A percentile compares a stretch with the other conserved stretches of the same genome.
These are phyloP conservation scores for Meloidogyne floridensis DNA, from an alignment of 1,140 invertebrate species.

Conservation along the genomic window DNA sequence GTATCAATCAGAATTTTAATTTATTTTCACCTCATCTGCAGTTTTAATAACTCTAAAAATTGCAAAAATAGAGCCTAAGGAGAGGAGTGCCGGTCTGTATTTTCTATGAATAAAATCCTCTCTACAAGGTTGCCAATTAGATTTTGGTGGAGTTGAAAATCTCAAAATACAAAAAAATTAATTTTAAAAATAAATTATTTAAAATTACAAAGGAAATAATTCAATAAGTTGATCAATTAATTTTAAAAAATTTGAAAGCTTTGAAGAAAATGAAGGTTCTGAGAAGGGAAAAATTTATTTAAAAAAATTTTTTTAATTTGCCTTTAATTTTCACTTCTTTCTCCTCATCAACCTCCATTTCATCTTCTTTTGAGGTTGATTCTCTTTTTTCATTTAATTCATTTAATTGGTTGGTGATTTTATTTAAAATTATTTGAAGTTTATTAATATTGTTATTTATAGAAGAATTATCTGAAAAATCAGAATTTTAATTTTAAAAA, in stretches of 20 bases:
- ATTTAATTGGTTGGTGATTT: background rate
- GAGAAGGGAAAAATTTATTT: background rate
- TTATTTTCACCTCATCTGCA: constrained; percentile 35
- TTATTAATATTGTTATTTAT: background rate
- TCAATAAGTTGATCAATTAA: background rate
- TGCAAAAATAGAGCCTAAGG: constrained; percentile 44
- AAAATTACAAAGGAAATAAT: constrained; percentile 1
- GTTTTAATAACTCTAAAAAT: constrained; percentile 47
- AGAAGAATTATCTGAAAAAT: background rate
- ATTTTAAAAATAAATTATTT: background rate
- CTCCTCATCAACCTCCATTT: background rate
- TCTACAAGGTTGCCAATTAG: constrained; percentile 9
- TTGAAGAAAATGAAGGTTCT: background rate
- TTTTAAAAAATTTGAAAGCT: background rate
- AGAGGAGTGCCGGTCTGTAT: constrained; percentile 29
- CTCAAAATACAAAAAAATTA: background rate
- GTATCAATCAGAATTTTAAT: background rate
- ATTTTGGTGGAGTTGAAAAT: constrained; percentile 20
- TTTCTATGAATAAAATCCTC: background rate
- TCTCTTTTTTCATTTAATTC: background rate
- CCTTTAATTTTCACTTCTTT: too few relatives aligned
- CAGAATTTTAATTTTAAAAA: background rate
- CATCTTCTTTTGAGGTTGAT: background rate
- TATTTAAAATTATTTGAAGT: background rate
- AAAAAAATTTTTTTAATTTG: background rate